Conservation (phyloP, 2,888 invertebrate genomes). For the Embidobia sp. region DNA sequence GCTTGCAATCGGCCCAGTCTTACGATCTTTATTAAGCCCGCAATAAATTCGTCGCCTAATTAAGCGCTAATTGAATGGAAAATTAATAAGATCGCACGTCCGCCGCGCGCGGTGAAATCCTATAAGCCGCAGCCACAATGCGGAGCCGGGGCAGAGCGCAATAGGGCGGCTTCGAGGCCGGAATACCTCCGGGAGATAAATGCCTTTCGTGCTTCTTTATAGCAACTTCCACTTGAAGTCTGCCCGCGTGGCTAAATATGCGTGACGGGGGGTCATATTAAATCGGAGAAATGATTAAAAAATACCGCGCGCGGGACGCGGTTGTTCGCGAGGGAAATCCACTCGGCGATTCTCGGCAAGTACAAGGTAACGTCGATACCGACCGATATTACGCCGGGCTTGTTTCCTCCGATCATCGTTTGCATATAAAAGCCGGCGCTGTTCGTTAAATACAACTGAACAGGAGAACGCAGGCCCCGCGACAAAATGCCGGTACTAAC, state of each 20-base stretch:
- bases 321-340: neutral
- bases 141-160: conserved; percentile 66
- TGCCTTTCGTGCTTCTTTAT: conserved; percentile 62
- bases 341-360: conserved; percentile 6
- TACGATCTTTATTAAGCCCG: conserved; percentile 60
- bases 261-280: conserved; percentile 56
- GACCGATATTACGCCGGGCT: conserved; percentile 23
- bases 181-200: conserved; percentile 64
- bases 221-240: conserved; percentile 59
- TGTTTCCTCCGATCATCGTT: conserved; percentile 46
- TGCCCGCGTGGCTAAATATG: conserved; percentile 49
- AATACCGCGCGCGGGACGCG: no score
- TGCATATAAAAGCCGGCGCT: conserved; percentile 41
- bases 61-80: conserved; percentile 76
- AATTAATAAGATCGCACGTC: conserved; percentile 75
- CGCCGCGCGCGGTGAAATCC: conserved; percentile 69
- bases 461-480: conserved; percentile 45
- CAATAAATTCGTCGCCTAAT: conserved; percentile 70
- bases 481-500: conserved; percentile 56
- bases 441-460: conserved; percentile 57
- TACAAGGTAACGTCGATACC: conserved; percentile 6
- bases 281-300: conserved; percentile 52
- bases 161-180: conserved; percentile 59
- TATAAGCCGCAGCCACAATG: conserved; percentile 71
- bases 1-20: conserved; percentile 49